Base-by-base conservation (phyloP, 2,113 vertebrate species). In the Amazona vittata region DNA sequence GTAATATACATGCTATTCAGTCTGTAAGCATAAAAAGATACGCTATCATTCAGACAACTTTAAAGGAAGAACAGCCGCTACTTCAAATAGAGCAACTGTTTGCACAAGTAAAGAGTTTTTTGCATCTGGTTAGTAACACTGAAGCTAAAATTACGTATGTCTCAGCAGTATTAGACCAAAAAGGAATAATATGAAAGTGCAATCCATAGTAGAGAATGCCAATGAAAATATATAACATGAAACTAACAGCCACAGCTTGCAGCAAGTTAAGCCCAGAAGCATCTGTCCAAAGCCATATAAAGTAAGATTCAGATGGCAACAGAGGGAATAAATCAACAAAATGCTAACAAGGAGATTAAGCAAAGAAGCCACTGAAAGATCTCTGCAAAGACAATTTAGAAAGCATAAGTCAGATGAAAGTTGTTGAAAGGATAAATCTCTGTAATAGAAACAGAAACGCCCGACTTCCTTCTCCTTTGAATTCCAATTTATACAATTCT, bases 271-370 rank as follows among this genome's bases (percentile, higher is more conserved):
- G 75, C 83, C 17, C 73, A 84, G 60, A 93, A 91, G 68, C 77
- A 94, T 75, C 80, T 94, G 68, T 78, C 83, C 86, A 90, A 92
- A 94, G 55, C 33, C 43, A 59, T 60, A 75, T 24, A 83, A 91
- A 74, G 19, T 13, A 70, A 80, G n/a, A 67, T 50, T 92, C 86
- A 86, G 41, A 90, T n/a, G 26, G 47, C 44, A 86, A 69, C 13
- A 70, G 46, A 75, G 19, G n/a, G 94, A 94, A 90, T 95, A 92
- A 92, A 93, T 93, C 89, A 95, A 77, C 28, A 74, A 63, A 96
- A 90, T 76, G 37, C 59, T 92, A 69, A 95, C 77, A 89, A 44
- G 59, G 60, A 92, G 93, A 93, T 95, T 67, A 86, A 93, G 83
- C 83, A 92, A 92, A 79, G 47, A 84, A 92, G 26, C 6, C 31